A percentile compares a stretch with the other conserved stretches of the same genome.
phyloP scores from a whole-genome alignment of 2,113 vertebrate species.

The Eptesicus fuscus region DNA sequence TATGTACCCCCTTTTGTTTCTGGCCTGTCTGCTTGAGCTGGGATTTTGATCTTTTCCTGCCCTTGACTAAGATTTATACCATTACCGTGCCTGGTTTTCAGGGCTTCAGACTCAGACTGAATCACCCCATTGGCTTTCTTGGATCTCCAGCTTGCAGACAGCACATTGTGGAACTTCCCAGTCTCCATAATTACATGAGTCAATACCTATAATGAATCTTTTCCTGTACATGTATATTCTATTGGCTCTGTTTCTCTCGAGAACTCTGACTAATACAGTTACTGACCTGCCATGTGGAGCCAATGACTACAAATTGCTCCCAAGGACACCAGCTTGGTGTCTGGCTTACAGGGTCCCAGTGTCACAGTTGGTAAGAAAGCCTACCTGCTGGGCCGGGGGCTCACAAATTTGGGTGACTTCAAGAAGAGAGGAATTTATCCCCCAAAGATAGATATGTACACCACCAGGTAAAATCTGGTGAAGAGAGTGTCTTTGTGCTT shows the following conservation, averaged over 20 bases:
- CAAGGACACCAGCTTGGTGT: not conserved
- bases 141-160: not conserved
- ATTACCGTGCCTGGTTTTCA: not conserved
- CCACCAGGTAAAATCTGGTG: not conserved
- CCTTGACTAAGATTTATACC: not conserved
- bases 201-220: not conserved
- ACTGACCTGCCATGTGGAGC: not conserved
- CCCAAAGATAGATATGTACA: not conserved
- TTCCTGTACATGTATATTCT: not conserved
- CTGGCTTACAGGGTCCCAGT: not conserved
- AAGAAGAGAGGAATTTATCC: not conserved
- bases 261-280: not conserved
- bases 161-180: not conserved
- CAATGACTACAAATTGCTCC: not conserved
- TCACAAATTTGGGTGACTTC: not conserved
- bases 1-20: not conserved
- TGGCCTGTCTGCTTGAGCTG: not conserved
- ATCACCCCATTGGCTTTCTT: not conserved
- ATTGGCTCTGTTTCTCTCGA: not conserved
- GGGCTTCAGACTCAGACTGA: not conserved
- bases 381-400: not conserved
- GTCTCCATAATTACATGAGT: not conserved
- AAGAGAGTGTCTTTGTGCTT: not conserved
- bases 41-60: not conserved
- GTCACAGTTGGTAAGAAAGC: not conserved